phyloP scores from a whole-genome alignment of 2,113 vertebrate species.

The Chloroceryle aenea region DNA sequence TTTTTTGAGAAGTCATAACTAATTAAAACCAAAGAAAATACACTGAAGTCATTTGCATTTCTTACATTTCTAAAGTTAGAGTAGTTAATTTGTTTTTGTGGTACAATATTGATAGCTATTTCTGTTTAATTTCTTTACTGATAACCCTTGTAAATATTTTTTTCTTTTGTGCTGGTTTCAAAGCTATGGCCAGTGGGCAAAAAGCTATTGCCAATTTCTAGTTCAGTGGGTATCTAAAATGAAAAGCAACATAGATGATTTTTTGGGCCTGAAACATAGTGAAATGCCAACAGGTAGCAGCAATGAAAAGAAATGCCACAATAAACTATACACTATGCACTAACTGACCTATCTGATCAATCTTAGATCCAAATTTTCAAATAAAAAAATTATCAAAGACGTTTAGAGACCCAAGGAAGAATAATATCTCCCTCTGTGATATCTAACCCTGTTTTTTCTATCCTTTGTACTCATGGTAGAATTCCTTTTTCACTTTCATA shows the following conservation, averaged over 20 bases:
- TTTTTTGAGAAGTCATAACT: background rate
- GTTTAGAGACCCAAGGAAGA: background rate
- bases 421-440: background rate
- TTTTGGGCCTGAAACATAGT: background rate
- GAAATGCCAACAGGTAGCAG: background rate
- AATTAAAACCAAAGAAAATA: slow-evolving; percentile 28
- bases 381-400: background rate
- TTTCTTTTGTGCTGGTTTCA: background rate
- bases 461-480: background rate
- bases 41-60: background rate
- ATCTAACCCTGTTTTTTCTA: background rate
- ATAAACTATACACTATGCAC: background rate
- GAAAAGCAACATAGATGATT: background rate
- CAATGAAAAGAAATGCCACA: background rate
- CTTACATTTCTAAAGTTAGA: slow-evolving; percentile 13
- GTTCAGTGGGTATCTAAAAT: background rate
- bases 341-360: background rate
- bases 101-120: background rate
- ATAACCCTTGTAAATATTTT: background rate
- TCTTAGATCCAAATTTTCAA: background rate
- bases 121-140: slow-evolving; percentile 20
- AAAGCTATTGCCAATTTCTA: background rate
- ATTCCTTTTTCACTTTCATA: background rate
- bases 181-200: background rate
- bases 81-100: background rate